A percentile compares a stretch with the other conserved stretches of the same genome.
Conservation (phyloP, 1,140 invertebrate genomes). For the Drosophila mojavensis region DNA sequence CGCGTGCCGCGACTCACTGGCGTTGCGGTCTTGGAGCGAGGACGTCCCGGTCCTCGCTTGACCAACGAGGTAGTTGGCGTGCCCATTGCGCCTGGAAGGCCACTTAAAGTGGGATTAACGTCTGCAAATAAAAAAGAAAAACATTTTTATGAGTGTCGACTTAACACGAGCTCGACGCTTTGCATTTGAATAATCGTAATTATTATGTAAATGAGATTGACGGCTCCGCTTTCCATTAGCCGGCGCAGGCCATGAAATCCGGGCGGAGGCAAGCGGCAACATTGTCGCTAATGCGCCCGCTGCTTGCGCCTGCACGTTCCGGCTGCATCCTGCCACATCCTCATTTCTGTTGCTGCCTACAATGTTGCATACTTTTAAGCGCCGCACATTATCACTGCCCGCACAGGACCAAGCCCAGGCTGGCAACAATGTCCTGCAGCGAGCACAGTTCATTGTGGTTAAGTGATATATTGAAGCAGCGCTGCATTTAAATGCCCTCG, state of each 20-base stretch:
- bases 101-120: constrained; percentile 4
- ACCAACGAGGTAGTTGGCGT: constrained; percentile 44
- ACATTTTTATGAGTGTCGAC: constrained; percentile 4
- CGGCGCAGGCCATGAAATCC: background rate
- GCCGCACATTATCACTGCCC: constrained; percentile 51
- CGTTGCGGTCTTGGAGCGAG: constrained; percentile 88
- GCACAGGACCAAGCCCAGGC: constrained; percentile 11
- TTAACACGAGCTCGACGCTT: constrained; percentile 2
- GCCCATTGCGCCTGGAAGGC: constrained; percentile 13
- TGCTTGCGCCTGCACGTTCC: constrained; percentile 52
- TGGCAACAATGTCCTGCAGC: background rate
- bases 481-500: constrained; percentile 27
- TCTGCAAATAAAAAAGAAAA: constrained; percentile 37
- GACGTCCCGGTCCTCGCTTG: constrained; percentile 90
- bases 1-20: constrained; percentile 86
- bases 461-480: constrained; percentile 59
- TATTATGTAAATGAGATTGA: constrained; percentile 22
- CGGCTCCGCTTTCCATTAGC: background rate
- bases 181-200: constrained; percentile 22
- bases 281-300: constrained; percentile 60
- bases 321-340: constrained; percentile 35
- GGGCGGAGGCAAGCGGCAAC: constrained; percentile 17
- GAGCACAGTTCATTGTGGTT: constrained; percentile 10
- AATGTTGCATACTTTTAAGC: constrained; percentile 58
- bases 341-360: constrained; percentile 5